A percentile compares a stretch with the other conserved stretches of the same genome.
Evolutionary conservation across 2,888 invertebrate genomes (phyloP).

Genomic region (Drosophila greeni): DNA sequence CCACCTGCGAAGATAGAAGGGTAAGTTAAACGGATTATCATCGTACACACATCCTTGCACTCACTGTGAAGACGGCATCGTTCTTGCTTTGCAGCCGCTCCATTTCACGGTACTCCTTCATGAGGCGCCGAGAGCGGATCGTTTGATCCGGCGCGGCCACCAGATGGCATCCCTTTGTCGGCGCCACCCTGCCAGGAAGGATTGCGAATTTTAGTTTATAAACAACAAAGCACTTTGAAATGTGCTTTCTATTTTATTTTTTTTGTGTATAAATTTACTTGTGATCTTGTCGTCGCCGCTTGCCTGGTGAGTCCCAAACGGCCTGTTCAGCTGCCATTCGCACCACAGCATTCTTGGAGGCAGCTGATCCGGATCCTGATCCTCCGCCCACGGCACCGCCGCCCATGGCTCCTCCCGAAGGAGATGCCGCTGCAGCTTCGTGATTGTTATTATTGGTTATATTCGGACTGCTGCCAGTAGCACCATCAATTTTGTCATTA

Average conservation of each 20-base stretch:
- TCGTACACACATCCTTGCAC: background rate
- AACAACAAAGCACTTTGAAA: background rate
- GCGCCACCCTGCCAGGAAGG: slow-evolving; percentile 76
- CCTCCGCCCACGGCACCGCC: slow-evolving; percentile 18
- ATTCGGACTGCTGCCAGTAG: slow-evolving; percentile 67
- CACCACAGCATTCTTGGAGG: slow-evolving; percentile 54
- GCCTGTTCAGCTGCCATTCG: slow-evolving; percentile 58
- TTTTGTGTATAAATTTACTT: slow-evolving; percentile 54
- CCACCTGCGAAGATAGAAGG: slow-evolving; percentile 80
- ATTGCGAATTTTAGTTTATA: background rate
- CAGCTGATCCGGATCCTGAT: slow-evolving; percentile 14
- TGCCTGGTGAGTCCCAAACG: slow-evolving; percentile 71
- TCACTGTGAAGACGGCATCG: slow-evolving; percentile 87
- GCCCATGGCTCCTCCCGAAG: slow-evolving; percentile 81
- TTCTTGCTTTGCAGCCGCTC: slow-evolving; percentile 85
- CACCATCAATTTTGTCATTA: slow-evolving; percentile 83
- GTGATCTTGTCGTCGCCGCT: slow-evolving; percentile 73
- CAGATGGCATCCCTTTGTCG: slow-evolving; percentile 63
- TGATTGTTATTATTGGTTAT: slow-evolving; percentile 64
- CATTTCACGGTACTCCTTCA: slow-evolving; percentile 91
- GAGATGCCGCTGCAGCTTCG: slow-evolving; percentile 46
- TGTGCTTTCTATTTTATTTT: background rate
- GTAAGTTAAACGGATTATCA: background rate
- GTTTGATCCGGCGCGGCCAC: slow-evolving; percentile 80
- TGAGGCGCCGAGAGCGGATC: slow-evolving; percentile 87